A percentile compares a stretch with the other conserved stretches of the same genome.
phyloP scores from a whole-genome alignment of 2,888 invertebrate species.

The Leptopterna dolabrata region DNA sequence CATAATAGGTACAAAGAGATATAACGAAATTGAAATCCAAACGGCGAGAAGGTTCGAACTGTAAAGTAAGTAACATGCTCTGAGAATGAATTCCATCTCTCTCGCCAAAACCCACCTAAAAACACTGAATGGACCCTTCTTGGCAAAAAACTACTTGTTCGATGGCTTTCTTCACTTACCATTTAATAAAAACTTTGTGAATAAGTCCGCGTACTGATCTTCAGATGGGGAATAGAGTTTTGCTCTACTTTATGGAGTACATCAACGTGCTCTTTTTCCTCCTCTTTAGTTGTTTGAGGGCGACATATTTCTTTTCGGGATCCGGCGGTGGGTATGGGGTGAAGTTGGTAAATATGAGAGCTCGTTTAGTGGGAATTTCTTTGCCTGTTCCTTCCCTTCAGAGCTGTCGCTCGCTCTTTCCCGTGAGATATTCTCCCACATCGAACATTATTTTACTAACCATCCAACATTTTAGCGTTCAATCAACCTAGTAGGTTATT shows the following conservation, averaged over 20 bases:
- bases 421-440: neutral
- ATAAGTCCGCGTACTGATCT: slow-evolving; percentile 11
- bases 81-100: neutral
- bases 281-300: neutral
- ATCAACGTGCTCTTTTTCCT: neutral
- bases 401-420: neutral
- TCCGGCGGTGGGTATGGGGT: neutral
- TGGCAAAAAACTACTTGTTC: neutral
- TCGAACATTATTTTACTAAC: no score
- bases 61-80: neutral
- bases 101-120: neutral
- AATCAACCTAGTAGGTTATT: no score
- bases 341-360: slow-evolving; percentile 3
- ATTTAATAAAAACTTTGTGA: slow-evolving; percentile 28
- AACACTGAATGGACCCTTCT: neutral
- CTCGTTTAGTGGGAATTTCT: neutral
- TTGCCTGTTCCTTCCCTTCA: neutral
- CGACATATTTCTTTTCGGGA: neutral
- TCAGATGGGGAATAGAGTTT: neutral
- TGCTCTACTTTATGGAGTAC: neutral
- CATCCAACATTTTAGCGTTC: no score
- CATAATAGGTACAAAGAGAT: no score
- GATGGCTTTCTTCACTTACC: slow-evolving; percentile 4
- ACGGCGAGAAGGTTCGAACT: neutral
- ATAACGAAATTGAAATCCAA: neutral